Conservation (phyloP, 64 coral and sea anemone genomes). For the Montipora foliosa region DNA sequence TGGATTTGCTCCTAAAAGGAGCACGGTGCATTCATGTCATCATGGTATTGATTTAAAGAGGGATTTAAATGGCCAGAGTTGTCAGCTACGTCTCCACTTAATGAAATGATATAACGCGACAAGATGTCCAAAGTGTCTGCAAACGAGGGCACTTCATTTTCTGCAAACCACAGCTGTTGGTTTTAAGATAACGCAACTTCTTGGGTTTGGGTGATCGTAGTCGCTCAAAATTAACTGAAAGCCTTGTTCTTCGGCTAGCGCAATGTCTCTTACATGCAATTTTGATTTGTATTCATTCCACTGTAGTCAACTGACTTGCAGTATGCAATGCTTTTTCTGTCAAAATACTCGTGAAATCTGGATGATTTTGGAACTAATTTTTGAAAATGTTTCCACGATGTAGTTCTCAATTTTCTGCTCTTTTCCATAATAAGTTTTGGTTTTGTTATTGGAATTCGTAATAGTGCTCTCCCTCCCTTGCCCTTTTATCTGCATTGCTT, state of each 20-base stretch:
- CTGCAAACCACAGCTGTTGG: neutral
- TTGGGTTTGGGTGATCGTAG: neutral
- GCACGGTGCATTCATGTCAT: neutral
- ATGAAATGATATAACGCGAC: neutral
- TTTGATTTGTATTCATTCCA: too few species aligned
- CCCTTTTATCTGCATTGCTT: neutral
- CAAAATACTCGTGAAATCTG: conserved; percentile 15
- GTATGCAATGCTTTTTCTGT: conserved; percentile 1
- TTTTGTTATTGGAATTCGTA: neutral
- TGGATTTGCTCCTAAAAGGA: neutral
- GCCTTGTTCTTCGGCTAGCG: too few species aligned
- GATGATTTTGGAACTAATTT: conserved; percentile 47
- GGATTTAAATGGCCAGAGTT: too few species aligned
- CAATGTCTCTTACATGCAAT: too few species aligned
- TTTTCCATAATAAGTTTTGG: conserved; percentile 35
- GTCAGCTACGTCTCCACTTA: neutral
- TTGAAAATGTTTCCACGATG: conserved; percentile 5
- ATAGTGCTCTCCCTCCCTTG: conserved; percentile 39
- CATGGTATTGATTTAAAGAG: neutral
- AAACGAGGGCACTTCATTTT: neutral
- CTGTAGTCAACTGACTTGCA: neutral
- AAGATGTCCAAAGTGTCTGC: neutral
- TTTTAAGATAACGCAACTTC: neutral
- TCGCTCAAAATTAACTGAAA: neutral
- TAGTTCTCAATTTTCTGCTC: conserved; percentile 17